Evolutionary conservation across 2,888 invertebrate genomes (phyloP).

Genomic region (Boloria selene): DNA sequence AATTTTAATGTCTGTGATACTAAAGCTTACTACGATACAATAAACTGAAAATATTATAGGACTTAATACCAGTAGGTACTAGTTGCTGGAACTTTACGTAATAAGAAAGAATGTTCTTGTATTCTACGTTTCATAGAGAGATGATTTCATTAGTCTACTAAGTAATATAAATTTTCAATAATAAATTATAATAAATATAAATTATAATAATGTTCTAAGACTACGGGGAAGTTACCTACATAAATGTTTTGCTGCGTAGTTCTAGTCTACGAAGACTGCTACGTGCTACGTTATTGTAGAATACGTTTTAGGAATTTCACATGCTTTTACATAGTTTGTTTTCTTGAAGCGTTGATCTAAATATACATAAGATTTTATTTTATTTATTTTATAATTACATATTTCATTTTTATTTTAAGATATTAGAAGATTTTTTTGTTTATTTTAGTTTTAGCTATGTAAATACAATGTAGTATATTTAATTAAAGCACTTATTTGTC

Average conservation of each 20-base stretch:
- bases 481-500: too few relatives aligned
- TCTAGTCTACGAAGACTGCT: neutral
- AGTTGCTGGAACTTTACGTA: constrained; percentile 12
- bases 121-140: constrained; percentile 12
- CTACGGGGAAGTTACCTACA: neutral
- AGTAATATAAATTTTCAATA: too few relatives aligned
- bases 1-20: constrained; percentile 16
- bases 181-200: too few relatives aligned
- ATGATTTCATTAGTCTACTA: constrained; percentile 10
- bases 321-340: too few relatives aligned
- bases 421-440: too few relatives aligned
- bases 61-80: constrained; percentile 7
- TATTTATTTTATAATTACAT: too few relatives aligned
- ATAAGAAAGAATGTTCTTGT: constrained; percentile 12
- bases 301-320: neutral
- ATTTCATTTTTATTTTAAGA: too few relatives aligned
- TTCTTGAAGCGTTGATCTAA: too few relatives aligned
- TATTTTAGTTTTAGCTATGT: too few relatives aligned
- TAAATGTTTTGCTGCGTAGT: neutral
- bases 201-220: too few relatives aligned
- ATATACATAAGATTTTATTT: too few relatives aligned
- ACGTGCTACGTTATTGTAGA: neutral
- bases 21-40: constrained; percentile 10
- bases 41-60: constrained; percentile 20
- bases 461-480: too few relatives aligned